Base-by-base conservation (phyloP, 2,888 invertebrate species). In the Minunthozetes semirufus region DNA sequence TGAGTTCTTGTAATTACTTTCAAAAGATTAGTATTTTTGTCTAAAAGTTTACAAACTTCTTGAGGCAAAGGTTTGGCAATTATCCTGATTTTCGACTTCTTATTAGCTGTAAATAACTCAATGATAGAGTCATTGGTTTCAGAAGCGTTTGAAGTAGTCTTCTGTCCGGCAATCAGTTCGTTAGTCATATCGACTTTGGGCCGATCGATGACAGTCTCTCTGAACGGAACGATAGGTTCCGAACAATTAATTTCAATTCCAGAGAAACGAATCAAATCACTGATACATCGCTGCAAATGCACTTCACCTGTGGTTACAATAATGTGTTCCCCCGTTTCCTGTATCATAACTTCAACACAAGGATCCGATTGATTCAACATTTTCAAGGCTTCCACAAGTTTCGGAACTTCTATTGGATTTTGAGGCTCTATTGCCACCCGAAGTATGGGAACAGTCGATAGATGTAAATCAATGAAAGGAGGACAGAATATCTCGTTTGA, bases 221-320 rank as follows among this genome's bases (percentile, higher is more conserved):
- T 87, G 81, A 98, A 94, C 8, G 97, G 92, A 0, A 99, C 97
- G 80, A 99, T 97, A 0, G 98, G 98, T 81, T 91, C 89, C 0
- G 98, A 98, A 0, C 93, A 93, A 78, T 89, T 89, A n/a, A 97
- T 85, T 72, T 92, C 90, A 76, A 93, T 88, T 15, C 53, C 19
- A 92, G 93, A 84, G 93, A 95, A 78, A 85, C 83, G 78, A 77
- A 87, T 89, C 73, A 99, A 86, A 85, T 99, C 99, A 81, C 93
- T 92, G 6, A 99, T 85, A 84, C 99, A 99, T 81, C 95, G 89
- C 82, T 97, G 93, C 73, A 99, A 86, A 84, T 99, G 99, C 1
- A 99, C 92, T 85, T 99, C 96, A 0, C 99, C 99, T 1, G 97
- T 92, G 0, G 98, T 96, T 1, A 93, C 88, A 42, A 99, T 86